Base-by-base conservation (phyloP, 2,888 invertebrate genomes). In the Leucozona laternaria region DNA sequence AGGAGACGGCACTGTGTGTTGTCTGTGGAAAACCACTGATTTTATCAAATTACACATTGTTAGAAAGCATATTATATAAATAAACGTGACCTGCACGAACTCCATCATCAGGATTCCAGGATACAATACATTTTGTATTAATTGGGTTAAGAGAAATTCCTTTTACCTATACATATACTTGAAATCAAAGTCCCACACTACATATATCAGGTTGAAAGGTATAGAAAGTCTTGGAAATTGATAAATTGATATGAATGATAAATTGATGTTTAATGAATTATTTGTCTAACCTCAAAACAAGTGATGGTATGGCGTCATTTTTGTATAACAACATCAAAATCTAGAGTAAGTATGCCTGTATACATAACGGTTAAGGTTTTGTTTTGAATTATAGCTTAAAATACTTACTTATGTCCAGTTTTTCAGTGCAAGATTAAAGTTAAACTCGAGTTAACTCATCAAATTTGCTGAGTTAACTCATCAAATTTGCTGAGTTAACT, bases 1-100 rank as follows among this genome's bases (percentile, higher is more conserved):
- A 25, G 1, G 15, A 5, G 34, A 62, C 22, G 4, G 25, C 60
- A 40, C 7, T 58, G 10, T 58, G 48, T 17, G 75, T 75, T 75
- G 68, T 60, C 60, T 66, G 66, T 48, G 48, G 34, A 48, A 58
- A 68, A 68, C 17, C 28, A 37, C 48, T 57, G 50, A 66, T 66
- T 66, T 66, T 31, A 66, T 66, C 48, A 48, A 20, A 31, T 31
- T 17, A 31, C 20, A 62, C 43, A 22, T 43, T 43, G n/a, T 25
- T 43, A 43, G 40, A 60, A 45, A 45, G 17, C 8, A 17, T 45
- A 17, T 10, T 48, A 20, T 31, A 43, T 28, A 66, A 31, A 66
- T 10, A 17, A 66, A 48, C 66, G 66, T 66, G 66, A 66, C 66
- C 66, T 31, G 48, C 31, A 45, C 66, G 31, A 66, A 66, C 15